phyloP scores from a whole-genome alignment of 2,113 vertebrate species.

The Tetrao urogallus region DNA sequence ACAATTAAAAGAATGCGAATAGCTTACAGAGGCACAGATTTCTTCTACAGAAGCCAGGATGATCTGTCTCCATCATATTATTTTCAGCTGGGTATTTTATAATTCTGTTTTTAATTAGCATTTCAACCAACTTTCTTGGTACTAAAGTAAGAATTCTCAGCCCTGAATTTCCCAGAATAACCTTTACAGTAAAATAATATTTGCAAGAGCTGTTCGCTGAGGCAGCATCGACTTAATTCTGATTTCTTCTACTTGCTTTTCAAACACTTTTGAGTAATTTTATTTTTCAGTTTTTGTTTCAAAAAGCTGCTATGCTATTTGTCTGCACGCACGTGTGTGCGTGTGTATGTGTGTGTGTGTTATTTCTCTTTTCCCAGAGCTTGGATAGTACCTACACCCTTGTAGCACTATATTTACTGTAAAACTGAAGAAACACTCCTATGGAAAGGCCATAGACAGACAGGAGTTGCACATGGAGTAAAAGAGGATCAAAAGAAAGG shows the following conservation, averaged over 20 bases:
- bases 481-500: background rate
- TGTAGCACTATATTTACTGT: background rate
- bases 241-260: background rate
- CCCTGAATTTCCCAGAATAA: conserved; percentile 52
- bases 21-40: conserved; percentile 53
- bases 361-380: background rate
- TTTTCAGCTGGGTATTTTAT: conserved; percentile 56
- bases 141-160: conserved; percentile 44
- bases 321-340: background rate
- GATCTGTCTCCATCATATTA: conserved; percentile 51
- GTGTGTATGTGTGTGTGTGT: background rate
- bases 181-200: conserved; percentile 42
- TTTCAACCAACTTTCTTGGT: conserved; percentile 47
- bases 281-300: background rate
- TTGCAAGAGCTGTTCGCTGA: conserved; percentile 30
- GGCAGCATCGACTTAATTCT: background rate
- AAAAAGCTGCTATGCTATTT: background rate
- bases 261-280: background rate
- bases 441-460: background rate
- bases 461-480: background rate
- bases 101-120: conserved; percentile 64
- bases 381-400: background rate
- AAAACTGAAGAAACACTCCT: background rate
- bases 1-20: conserved; percentile 66
- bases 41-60: conserved; percentile 53